These are phyloP conservation scores for Lordiphosa stackelbergi DNA, from an alignment of 1,140 invertebrate species.

Conservation along the genomic window DNA sequence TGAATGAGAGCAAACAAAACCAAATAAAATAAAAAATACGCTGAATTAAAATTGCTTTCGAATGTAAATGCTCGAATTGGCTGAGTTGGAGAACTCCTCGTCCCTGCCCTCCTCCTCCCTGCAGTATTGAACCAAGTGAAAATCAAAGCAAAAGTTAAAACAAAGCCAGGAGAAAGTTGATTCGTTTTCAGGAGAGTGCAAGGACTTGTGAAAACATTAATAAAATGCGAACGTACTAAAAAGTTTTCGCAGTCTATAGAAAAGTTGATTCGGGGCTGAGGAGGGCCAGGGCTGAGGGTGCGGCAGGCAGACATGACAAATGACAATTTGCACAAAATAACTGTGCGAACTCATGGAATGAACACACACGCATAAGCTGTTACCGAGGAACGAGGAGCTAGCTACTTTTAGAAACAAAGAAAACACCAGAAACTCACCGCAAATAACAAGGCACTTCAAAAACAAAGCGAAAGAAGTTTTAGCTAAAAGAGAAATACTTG, in stretches of 20 bases:
- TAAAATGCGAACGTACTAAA: slow-evolving; percentile 50
- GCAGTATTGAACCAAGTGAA: slow-evolving; percentile 19
- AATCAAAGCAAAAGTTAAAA: slow-evolving; percentile 59
- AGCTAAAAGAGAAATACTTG: slow-evolving; percentile 12
- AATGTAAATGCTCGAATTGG: slow-evolving; percentile 19
- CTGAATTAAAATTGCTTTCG: slow-evolving; percentile 51
- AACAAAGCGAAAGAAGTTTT: slow-evolving; percentile 18
- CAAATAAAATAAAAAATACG: slow-evolving; percentile 31
- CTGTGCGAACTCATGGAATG: slow-evolving; percentile 13
- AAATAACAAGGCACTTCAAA: slow-evolving; percentile 38
- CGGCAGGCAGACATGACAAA: slow-evolving; percentile 48
- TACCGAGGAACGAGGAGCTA: slow-evolving; percentile 4
- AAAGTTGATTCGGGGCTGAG: slow-evolving; percentile 44
- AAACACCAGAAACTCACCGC: slow-evolving; percentile 25
- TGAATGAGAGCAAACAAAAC: slow-evolving; percentile 27
- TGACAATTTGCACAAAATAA: slow-evolving; percentile 53
- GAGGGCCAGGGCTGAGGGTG: slow-evolving; percentile 20
- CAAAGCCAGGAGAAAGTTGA: slow-evolving; percentile 48
- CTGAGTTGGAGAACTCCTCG: background rate
- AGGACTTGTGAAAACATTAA: slow-evolving; percentile 53
- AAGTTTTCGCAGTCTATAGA: slow-evolving; percentile 61
- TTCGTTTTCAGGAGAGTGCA: slow-evolving; percentile 41
- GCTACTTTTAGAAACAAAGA: slow-evolving; percentile 6
- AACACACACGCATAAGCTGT: slow-evolving; percentile 9
- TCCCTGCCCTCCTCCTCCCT: background rate